Evolutionary conservation across 1,140 invertebrate genomes (phyloP), one percentile per base, ranked within the genome.

Genomic region (Copidosoma floridanum): DNA sequence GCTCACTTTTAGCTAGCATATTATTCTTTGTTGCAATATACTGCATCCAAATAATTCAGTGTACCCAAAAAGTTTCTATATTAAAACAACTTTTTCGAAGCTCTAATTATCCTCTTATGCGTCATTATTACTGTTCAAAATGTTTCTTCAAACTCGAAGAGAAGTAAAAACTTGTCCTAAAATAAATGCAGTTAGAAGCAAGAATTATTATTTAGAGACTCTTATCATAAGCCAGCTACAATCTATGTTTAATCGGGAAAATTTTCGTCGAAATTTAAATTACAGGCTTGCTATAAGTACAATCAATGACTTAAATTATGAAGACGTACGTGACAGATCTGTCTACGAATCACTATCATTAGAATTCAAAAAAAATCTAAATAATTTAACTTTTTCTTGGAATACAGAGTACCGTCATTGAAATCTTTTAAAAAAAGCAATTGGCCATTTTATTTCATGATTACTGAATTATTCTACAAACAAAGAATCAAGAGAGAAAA

Each of bases 241-340:
- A 3, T 6, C 29, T 7, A 12, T 51, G 6, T 51, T 12, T 32
- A 18, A 26, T 32, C 23, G 24, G 16, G 4, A 10, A 14, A 16
- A n/a, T 14, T 53, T 53, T n/a, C 14, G 3, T 8, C 21, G 41
- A 23, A 2, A 40, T 4, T 53, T 53, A 41, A 44, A 21, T 23
- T 21, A 44, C 14, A 16, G 16, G 20, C 7, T 21, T 21, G 14
- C 1, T 5, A 16, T 35, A 4, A 11, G 4, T 2, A 53, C 38
- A 40, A 11, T 8, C 24, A 14, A 53, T 24, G 11, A 23, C 1
- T 2, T 14, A 40, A 53, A 53, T 41, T 53, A 24, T n/a, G 51
- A 53, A 53, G 51, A 53, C n/a, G 26, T 53, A 4, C 41, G 26
- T 41, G 51, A 53, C 16, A 37, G 51, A 2, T 32, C 27, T 5